Evolutionary conservation across 2,888 invertebrate species (phyloP).

Genomic region (Nycteola revayana): DNA sequence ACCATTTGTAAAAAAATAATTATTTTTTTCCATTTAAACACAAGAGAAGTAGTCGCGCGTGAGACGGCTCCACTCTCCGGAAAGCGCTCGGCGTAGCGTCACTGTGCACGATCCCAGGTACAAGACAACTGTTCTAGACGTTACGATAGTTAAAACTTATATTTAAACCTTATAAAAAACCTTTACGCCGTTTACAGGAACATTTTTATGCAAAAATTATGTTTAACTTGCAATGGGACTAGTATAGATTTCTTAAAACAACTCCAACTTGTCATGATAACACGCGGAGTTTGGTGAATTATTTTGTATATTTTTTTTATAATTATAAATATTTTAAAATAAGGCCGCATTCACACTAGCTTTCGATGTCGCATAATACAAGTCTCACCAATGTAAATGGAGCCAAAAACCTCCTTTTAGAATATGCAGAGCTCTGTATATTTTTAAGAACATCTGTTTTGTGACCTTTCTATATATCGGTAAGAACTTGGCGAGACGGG

Average conservation of each 20-base stretch:
- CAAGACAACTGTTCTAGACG: constrained; percentile 46
- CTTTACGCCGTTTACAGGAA: constrained; percentile 78
- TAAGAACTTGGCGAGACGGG: constrained; percentile 1
- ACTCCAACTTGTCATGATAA: constrained; percentile 52
- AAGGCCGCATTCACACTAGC: constrained; percentile 75
- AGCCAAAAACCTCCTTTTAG: constrained; percentile 65
- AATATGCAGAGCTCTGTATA: constrained; percentile 47
- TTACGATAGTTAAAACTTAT: constrained; percentile 65
- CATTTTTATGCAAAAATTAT: constrained; percentile 73
- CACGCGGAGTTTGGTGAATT: constrained; percentile 54
- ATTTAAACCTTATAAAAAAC: constrained; percentile 62
- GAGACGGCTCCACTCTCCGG: too few species aligned
- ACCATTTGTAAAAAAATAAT: constrained; percentile 79
- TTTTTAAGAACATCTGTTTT: constrained; percentile 40
- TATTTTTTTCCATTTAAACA: constrained; percentile 44
- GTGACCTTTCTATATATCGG: constrained; percentile 51
- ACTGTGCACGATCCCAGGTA: constrained; percentile 29
- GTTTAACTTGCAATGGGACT: constrained; percentile 79
- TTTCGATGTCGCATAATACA: constrained; percentile 65
- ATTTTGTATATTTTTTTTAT: constrained; percentile 45
- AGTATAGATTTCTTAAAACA: constrained; percentile 64
- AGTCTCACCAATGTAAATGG: constrained; percentile 69
- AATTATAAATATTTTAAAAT: constrained; percentile 53
- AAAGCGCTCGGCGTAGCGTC: constrained; percentile 46
- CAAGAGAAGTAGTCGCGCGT: constrained; percentile 43